A percentile compares a stretch with the other conserved stretches of the same genome.
phyloP scores from a whole-genome alignment of 1,140 invertebrate species.

The Parasteatoda tepidariorum region DNA sequence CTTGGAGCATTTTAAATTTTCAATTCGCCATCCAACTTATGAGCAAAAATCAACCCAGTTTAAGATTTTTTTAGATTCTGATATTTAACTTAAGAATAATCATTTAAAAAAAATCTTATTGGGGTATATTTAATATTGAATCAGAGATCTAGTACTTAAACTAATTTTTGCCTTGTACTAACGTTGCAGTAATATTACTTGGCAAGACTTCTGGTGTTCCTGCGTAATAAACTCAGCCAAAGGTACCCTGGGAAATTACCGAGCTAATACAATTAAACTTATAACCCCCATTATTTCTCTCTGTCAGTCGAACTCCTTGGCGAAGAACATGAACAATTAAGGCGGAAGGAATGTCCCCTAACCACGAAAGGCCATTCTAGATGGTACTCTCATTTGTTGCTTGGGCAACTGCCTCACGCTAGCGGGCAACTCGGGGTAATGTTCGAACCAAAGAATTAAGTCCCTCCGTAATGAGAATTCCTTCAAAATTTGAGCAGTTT shows the following conservation, averaged over 20 bases:
- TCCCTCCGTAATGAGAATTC: too few species aligned
- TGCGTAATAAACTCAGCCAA: constrained; percentile 30
- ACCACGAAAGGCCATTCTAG: background rate
- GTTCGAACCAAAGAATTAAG: background rate
- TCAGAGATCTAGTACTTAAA: too few species aligned
- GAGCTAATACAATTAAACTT: constrained; percentile 55
- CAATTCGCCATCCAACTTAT: too few species aligned
- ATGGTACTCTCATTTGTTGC: background rate
- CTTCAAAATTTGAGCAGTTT: too few species aligned
- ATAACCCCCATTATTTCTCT: constrained; percentile 25
- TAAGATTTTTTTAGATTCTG: too few species aligned
- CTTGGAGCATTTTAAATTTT: too few species aligned
- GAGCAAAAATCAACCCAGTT: too few species aligned
- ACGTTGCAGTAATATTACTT: background rate
- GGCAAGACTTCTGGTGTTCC: background rate
- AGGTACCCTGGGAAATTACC: constrained; percentile 55
- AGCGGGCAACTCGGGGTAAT: background rate
- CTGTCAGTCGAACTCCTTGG: constrained; percentile 2
- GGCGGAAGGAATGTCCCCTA: constrained; percentile 1
- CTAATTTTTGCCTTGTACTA: too few species aligned
- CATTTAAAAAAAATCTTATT: too few species aligned
- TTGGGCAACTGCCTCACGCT: background rate
- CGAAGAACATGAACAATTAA: constrained; percentile 35
- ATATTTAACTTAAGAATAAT: too few species aligned
- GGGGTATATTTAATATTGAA: too few species aligned